Evolutionary conservation across 2,113 vertebrate species (phyloP).

Genomic region (Corvus moneduloides): DNA sequence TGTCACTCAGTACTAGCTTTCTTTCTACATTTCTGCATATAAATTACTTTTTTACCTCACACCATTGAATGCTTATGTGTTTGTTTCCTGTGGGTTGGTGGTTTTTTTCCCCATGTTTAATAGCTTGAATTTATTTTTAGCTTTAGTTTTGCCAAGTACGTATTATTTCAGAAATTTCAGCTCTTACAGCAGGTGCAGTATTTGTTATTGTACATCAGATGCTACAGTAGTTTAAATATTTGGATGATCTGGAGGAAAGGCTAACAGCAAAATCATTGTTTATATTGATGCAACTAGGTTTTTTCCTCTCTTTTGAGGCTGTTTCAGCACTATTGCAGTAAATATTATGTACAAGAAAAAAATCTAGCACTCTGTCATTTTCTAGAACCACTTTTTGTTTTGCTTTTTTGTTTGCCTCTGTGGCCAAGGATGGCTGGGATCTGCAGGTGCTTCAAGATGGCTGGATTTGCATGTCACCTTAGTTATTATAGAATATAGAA

Average conservation of each 20-base stretch:
- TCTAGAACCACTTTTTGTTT: not conserved
- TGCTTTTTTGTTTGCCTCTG: not conserved
- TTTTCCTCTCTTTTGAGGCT: not conserved
- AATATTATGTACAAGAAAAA: not conserved
- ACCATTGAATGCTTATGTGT: not conserved
- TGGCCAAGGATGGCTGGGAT: not conserved
- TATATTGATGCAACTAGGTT: not conserved
- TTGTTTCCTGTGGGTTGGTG: not conserved
- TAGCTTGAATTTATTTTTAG: not conserved
- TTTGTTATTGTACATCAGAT: not conserved
- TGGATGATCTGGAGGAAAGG: not conserved
- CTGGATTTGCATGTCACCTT: not conserved
- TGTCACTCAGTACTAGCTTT: not conserved
- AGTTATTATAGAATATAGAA: not conserved
- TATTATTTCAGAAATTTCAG: not conserved
- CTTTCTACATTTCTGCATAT: not conserved
- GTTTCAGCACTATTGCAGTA: not conserved
- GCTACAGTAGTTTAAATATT: conserved; percentile 2
- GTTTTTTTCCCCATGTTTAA: not conserved
- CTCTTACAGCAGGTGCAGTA: not conserved
- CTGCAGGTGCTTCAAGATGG: fast-evolving
- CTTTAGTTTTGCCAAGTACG: not conserved
- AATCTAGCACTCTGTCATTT: not conserved
- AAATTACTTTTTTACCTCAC: not conserved
- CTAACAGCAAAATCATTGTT: not conserved